A percentile compares a stretch with the other conserved stretches of the same genome.
Conservation (phyloP, 2,888 invertebrate species). For the Disparrhopalites patrizii region DNA sequence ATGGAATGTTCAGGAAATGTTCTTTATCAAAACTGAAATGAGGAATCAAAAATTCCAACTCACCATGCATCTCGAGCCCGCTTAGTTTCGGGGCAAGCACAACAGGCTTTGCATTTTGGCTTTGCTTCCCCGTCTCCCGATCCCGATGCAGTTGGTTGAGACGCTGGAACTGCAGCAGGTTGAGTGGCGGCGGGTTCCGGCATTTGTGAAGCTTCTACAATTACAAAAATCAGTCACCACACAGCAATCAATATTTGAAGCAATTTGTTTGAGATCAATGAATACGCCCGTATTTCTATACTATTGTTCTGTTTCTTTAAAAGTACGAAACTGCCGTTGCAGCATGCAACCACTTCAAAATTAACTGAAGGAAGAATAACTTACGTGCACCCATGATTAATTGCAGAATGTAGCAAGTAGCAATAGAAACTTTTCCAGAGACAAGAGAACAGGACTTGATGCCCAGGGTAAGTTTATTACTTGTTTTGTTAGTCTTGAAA, state of each 20-base stretch:
- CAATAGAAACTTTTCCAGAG: conserved; percentile 1
- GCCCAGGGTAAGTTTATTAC: too few species aligned
- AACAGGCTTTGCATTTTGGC: conserved; percentile 87
- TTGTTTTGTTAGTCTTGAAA: too few species aligned
- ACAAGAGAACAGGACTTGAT: too few species aligned
- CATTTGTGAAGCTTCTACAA: conserved; percentile 8
- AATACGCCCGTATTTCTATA: too few species aligned
- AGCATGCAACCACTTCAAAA: too few species aligned
- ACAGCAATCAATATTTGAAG: too few species aligned
- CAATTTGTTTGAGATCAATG: too few species aligned
- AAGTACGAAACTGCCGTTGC: too few species aligned
- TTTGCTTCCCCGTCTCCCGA: conserved; percentile 51
- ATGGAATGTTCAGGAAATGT: too few species aligned
- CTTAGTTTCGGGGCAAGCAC: conserved; percentile 96
- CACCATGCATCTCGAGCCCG: conserved; percentile 85
- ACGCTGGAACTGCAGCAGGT: not conserved
- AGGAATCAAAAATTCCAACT: conserved; percentile 40
- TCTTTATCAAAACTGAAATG: too few species aligned
- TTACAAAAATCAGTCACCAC: too few species aligned
- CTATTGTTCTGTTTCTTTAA: too few species aligned
- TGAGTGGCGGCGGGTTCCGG: not conserved
- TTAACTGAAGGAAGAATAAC: not conserved
- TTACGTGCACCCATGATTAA: not conserved
- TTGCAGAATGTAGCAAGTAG: not conserved
- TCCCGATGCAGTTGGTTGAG: not conserved